Percentiles rank a stretch among this genome's conserved stretches.
phyloP scores from a whole-genome alignment of 2,888 invertebrate species.

The Eupsilia transversa region DNA sequence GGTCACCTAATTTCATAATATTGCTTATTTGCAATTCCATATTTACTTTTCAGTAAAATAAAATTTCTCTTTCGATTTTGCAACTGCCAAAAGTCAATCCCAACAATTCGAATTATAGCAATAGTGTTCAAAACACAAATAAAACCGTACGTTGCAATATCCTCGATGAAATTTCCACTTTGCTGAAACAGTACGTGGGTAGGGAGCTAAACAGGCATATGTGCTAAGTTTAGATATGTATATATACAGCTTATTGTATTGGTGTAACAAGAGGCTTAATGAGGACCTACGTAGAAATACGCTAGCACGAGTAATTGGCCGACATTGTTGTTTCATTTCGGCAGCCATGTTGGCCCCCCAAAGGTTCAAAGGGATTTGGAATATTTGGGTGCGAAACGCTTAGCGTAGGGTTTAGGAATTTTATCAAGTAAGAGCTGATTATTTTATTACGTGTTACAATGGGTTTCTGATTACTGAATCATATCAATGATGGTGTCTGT shows the following conservation, averaged over 20 bases:
- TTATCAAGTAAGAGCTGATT: conserved; percentile 19
- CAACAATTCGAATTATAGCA: neutral
- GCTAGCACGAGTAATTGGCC: conserved; percentile 48
- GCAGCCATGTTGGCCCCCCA: conserved; percentile 27
- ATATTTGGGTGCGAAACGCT: conserved; percentile 49
- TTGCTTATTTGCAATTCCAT: neutral
- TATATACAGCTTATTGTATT: conserved; percentile 50
- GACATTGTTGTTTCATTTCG: conserved; percentile 57
- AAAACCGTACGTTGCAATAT: conserved; percentile 45
- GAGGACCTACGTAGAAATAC: conserved; percentile 44
- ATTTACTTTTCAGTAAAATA: neutral
- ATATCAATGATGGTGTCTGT: neutral
- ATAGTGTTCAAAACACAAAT: conserved; percentile 40
- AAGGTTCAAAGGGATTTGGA: conserved; percentile 50
- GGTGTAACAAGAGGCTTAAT: conserved; percentile 60
- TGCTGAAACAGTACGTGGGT: conserved; percentile 56
- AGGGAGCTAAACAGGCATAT: conserved; percentile 35
- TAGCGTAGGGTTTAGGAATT: conserved; percentile 16
- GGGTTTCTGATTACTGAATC: conserved; percentile 8
- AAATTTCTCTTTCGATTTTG: neutral
- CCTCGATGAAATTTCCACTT: conserved; percentile 57
- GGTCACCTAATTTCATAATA: neutral
- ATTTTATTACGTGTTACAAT: conserved; percentile 37
- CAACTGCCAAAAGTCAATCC: neutral
- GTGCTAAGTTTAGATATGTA: conserved; percentile 39